Percentiles rank a stretch among this genome's conserved stretches.
Evolutionary conservation across 2,888 invertebrate species (phyloP).

Genomic region (Abscondita cerata): DNA sequence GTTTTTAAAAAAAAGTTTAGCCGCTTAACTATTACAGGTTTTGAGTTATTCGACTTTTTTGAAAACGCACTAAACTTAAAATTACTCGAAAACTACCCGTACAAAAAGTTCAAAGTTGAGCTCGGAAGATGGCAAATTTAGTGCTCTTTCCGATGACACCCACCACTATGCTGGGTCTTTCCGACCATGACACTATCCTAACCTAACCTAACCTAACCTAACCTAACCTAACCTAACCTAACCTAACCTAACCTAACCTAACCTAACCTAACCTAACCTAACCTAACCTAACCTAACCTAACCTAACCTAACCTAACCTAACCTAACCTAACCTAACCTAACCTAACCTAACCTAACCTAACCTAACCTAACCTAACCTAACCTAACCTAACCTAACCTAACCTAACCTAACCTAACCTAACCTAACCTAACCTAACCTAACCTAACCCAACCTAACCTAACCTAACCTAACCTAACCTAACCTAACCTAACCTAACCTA

Average conservation of each 20-base stretch:
- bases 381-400: constrained; percentile 24
- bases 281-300: constrained; percentile 38
- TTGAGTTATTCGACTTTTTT: too few relatives aligned
- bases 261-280: constrained; percentile 28
- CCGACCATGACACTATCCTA: too few relatives aligned
- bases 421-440: constrained; percentile 33
- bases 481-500: constrained; percentile 34
- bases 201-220: constrained; percentile 37
- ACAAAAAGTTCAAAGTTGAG: too few relatives aligned
- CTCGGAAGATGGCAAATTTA: too few relatives aligned
- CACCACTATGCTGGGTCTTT: too few relatives aligned
- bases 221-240: constrained; percentile 38
- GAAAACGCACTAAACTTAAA: too few relatives aligned
- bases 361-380: constrained; percentile 30
- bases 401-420: constrained; percentile 15
- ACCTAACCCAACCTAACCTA: constrained; percentile 35
- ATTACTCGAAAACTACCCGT: too few relatives aligned
- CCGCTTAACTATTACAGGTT: too few relatives aligned
- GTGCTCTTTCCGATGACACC: too few relatives aligned
- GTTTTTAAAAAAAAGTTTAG: too few relatives aligned
- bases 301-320: constrained; percentile 36
- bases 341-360: constrained; percentile 29
- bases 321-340: constrained; percentile 34
- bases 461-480: constrained; percentile 38
- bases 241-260: constrained; percentile 36